Conservation (phyloP, 2,113 vertebrate genomes). For the Phalacrocorax carbo region DNA sequence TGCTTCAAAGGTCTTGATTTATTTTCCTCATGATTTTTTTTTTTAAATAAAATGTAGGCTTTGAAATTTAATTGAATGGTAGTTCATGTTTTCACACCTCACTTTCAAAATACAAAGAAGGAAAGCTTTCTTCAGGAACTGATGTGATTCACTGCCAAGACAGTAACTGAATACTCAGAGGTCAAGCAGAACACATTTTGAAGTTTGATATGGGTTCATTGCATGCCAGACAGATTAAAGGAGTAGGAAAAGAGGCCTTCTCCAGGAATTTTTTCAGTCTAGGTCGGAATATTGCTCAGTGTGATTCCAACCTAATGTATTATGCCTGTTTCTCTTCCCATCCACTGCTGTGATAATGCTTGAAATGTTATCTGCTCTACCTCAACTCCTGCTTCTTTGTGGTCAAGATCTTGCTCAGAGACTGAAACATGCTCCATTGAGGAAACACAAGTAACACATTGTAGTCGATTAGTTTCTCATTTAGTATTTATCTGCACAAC, state of each 20-base stretch:
- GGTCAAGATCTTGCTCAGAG: not conserved
- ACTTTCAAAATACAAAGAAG: not conserved
- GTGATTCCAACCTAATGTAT: not conserved
- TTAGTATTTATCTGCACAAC: not conserved
- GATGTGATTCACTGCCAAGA: not conserved
- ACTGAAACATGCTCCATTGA: not conserved
- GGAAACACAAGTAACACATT: not conserved
- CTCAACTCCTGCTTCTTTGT: not conserved
- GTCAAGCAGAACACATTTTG: not conserved
- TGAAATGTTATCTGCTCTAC: not conserved
- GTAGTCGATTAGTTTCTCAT: not conserved
- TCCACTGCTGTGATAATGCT: not conserved
- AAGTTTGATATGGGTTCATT: not conserved
- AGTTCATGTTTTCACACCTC: not conserved
- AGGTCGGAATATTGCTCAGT: not conserved
- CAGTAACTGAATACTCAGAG: not conserved
- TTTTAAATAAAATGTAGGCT: not conserved
- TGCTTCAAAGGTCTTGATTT: not conserved
- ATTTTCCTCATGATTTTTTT: not conserved
- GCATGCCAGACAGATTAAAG: not conserved
- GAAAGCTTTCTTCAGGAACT: not conserved
- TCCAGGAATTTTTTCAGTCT: not conserved
- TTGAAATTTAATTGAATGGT: not conserved
- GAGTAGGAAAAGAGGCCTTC: not conserved
- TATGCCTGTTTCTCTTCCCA: not conserved